Conservation (phyloP, 1,140 invertebrate species). For the Bombus breviceps region DNA sequence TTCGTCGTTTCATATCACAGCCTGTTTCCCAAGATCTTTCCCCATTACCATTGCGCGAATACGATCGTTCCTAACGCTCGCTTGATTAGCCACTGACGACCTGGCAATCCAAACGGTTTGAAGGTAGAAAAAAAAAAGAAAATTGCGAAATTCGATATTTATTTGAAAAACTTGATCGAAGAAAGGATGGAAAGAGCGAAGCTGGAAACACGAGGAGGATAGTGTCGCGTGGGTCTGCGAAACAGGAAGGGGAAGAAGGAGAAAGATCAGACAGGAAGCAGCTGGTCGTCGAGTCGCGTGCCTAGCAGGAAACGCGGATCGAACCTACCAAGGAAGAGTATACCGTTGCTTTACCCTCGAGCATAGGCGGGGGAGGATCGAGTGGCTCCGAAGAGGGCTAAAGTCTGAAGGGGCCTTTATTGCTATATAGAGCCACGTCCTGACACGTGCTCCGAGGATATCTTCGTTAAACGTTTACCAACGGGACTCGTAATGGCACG, state of each 20-base stretch:
- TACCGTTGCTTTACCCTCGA: constrained; percentile 36
- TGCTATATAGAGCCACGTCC: constrained; percentile 49
- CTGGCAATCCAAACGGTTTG: background rate
- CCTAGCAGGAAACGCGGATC: constrained; percentile 63
- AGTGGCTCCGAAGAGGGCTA: constrained; percentile 38
- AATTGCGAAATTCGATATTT: background rate
- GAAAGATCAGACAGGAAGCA: constrained; percentile 66
- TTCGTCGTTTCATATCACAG: too few species aligned
- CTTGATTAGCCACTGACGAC: too few species aligned
- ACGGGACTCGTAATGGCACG: constrained; percentile 68
- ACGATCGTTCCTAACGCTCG: too few species aligned
- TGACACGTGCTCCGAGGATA: constrained; percentile 63
- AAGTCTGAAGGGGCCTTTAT: constrained; percentile 63
- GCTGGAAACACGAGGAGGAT: constrained; percentile 27
- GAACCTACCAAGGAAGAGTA: constrained; percentile 3
- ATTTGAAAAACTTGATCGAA: background rate
- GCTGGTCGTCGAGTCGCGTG: constrained; percentile 69
- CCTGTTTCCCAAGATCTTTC: too few species aligned
- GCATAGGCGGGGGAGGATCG: constrained; percentile 55
- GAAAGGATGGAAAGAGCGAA: background rate
- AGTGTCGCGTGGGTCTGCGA: constrained; percentile 50
- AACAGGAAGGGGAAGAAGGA: constrained; percentile 41
- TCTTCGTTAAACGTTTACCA: constrained; percentile 70
- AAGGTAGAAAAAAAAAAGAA: background rate
- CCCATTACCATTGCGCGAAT: too few species aligned